Evolutionary conservation across 2,888 invertebrate genomes (phyloP).

Genomic region (Enoplolaimus lenunculus): DNA sequence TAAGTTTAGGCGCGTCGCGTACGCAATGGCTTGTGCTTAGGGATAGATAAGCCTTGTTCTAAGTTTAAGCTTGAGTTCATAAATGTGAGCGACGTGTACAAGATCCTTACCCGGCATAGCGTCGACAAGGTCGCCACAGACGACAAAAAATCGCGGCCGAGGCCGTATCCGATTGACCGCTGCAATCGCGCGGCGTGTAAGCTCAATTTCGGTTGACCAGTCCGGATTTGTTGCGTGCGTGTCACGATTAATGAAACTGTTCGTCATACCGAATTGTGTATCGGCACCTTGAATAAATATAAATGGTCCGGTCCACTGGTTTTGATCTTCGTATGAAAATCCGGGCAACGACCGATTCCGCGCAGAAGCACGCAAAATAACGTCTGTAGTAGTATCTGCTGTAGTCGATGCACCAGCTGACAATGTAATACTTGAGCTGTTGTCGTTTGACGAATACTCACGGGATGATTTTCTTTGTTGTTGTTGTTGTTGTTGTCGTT

Average conservation of each 20-base stretch:
- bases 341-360: neutral
- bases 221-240: constrained; percentile 20
- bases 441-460: too few species aligned
- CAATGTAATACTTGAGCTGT: too few species aligned
- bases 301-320: constrained; percentile 43
- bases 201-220: constrained; percentile 20
- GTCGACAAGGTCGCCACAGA: constrained; percentile 48
- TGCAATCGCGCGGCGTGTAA: constrained; percentile 40
- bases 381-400: too few species aligned
- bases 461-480: too few species aligned
- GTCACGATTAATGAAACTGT: constrained; percentile 30
- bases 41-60: neutral
- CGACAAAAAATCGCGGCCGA: constrained; percentile 42
- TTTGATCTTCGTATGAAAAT: constrained; percentile 30
- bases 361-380: too few species aligned
- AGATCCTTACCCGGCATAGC: constrained; percentile 42
- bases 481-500: too few species aligned
- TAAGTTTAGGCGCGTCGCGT: too few species aligned
- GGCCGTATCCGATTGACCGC: constrained; percentile 44
- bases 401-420: too few species aligned
- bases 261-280: constrained; percentile 47
- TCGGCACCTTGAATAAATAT: constrained; percentile 47
- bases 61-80: too few species aligned
- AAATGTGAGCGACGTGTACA: too few species aligned
- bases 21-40: too few species aligned